phyloP scores from a whole-genome alignment of 1,140 invertebrate species.

The Lasaia peninsularis region DNA sequence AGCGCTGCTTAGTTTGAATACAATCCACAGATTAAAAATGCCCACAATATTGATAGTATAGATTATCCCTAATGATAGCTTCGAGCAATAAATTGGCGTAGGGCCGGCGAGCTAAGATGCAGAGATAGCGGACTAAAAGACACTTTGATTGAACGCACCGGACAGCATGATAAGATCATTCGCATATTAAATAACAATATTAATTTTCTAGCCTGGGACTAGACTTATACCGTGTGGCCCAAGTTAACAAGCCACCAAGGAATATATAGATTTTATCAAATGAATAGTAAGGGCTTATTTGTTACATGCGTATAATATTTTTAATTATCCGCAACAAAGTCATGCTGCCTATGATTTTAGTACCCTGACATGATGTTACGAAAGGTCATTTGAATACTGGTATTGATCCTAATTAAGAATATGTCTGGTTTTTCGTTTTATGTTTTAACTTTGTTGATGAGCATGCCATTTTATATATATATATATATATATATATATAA shows the following conservation, averaged over 20 bases:
- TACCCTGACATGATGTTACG: too few relatives aligned
- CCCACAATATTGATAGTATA: constrained; percentile 43
- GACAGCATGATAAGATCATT: constrained; percentile 59
- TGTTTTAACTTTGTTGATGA: too few relatives aligned
- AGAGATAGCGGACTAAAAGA: constrained; percentile 51
- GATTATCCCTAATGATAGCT: constrained; percentile 56
- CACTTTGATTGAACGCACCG: constrained; percentile 63
- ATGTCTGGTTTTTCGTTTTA: too few relatives aligned
- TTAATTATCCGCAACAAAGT: too few relatives aligned
- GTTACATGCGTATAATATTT: too few relatives aligned
- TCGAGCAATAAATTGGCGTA: constrained; percentile 51
- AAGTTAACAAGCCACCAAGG: constrained; percentile 2
- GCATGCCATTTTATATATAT: too few relatives aligned
- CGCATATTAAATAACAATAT: constrained; percentile 65
- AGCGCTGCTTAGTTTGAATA: not conserved
- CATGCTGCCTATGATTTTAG: too few relatives aligned
- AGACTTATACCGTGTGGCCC: constrained; percentile 2
- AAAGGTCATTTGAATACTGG: too few relatives aligned
- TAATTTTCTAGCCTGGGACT: constrained; percentile 43
- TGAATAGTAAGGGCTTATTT: too few relatives aligned
- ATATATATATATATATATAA: too few relatives aligned
- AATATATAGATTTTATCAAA: not conserved
- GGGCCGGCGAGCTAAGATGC: constrained; percentile 26
- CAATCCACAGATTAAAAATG: constrained; percentile 34
- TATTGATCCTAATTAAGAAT: too few relatives aligned